These are phyloP conservation scores for Dorcus parallelipipedus DNA, from an alignment of 2,888 invertebrate genomes.

Conservation along the genomic window DNA sequence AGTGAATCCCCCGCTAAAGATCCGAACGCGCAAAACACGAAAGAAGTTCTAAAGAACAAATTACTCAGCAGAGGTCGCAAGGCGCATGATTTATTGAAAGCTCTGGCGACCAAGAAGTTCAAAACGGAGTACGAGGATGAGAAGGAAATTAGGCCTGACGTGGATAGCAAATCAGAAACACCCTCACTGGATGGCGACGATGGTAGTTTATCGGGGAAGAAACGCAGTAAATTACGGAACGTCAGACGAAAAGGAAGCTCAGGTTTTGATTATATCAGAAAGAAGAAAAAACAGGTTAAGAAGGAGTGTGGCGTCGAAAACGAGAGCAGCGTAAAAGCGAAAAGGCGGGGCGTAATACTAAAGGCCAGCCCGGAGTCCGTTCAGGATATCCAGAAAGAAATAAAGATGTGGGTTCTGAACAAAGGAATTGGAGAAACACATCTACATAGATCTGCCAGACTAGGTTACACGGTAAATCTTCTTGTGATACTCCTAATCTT, in stretches of 20 bases:
- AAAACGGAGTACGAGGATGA: constrained; percentile 29
- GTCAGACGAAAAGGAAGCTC: constrained; percentile 75
- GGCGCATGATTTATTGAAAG: constrained; percentile 33
- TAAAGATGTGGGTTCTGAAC: constrained; percentile 88
- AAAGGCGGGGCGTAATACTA: constrained; percentile 45
- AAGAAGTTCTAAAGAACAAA: constrained; percentile 33
- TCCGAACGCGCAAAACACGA: constrained; percentile 36
- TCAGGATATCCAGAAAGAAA: constrained; percentile 79
- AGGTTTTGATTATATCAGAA: constrained; percentile 85
- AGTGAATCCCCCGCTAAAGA: constrained; percentile 47
- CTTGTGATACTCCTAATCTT: not conserved
- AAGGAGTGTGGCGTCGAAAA: constrained; percentile 50
- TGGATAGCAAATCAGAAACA: constrained; percentile 41
- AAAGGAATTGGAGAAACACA: constrained; percentile 93
- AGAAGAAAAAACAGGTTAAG: constrained; percentile 74
- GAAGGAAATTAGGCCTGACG: constrained; percentile 43
- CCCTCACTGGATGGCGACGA: constrained; percentile 43
- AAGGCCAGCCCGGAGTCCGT: constrained; percentile 63
- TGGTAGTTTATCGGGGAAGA: constrained; percentile 34
- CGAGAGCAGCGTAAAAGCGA: constrained; percentile 16
- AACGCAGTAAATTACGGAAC: constrained; percentile 61
- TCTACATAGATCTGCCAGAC: constrained; percentile 85
- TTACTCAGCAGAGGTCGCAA: constrained; percentile 26
- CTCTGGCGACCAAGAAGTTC: constrained; percentile 29
- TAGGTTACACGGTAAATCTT: constrained; percentile 76